These are phyloP conservation scores for Thinocorus orbignyianus DNA, from an alignment of 2,113 vertebrate species.

Conservation along the genomic window DNA sequence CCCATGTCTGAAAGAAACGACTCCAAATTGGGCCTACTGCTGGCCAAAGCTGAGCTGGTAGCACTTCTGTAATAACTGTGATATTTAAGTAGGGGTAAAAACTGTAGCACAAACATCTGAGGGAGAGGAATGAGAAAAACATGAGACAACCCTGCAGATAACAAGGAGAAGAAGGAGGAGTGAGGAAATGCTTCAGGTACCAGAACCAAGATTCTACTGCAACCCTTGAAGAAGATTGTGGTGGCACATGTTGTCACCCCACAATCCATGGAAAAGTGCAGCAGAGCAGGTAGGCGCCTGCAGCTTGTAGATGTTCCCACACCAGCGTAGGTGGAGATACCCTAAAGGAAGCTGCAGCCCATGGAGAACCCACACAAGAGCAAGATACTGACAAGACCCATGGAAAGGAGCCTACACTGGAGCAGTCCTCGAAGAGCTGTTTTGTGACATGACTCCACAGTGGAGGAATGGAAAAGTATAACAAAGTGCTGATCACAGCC, in stretches of 20 bases:
- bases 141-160: neutral
- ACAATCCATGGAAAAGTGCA: rapidly evolving
- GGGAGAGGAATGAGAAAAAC: neutral
- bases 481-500: neutral
- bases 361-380: neutral
- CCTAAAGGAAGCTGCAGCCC: neutral
- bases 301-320: neutral
- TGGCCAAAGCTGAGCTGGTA: neutral
- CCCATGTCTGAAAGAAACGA: rapidly evolving
- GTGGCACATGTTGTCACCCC: neutral
- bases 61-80: neutral
- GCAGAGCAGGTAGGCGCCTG: neutral
- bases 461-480: neutral
- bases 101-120: neutral
- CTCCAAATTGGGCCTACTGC: neutral
- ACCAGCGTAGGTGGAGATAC: neutral
- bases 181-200: neutral
- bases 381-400: neutral
- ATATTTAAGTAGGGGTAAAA: neutral
- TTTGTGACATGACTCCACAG: neutral
- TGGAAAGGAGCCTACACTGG: rapidly evolving
- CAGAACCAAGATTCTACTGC: neutral
- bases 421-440: neutral
- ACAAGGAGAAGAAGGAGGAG: neutral
- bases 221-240: rapidly evolving